These are phyloP conservation scores for Intellagama lesueurii DNA, from an alignment of 2,797 vertebrate species.

Conservation along the genomic window DNA sequence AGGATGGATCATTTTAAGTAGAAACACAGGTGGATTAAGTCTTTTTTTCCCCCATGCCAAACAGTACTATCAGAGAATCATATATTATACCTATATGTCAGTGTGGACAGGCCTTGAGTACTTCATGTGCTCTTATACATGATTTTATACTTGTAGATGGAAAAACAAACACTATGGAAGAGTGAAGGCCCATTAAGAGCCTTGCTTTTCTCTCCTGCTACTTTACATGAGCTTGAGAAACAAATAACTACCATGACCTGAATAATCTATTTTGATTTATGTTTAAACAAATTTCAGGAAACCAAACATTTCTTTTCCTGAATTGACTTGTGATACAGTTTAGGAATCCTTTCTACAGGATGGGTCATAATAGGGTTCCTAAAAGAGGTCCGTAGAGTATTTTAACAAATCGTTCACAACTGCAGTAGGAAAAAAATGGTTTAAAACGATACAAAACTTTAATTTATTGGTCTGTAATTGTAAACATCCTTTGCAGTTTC, in stretches of 20 bases:
- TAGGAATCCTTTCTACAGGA: neutral
- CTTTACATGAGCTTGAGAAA: neutral
- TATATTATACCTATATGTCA: too few species aligned
- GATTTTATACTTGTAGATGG: neutral
- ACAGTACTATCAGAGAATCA: too few species aligned
- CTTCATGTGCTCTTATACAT: neutral
- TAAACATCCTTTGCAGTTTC: conserved; percentile 28
- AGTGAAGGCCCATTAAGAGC: neutral
- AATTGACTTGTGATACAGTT: neutral
- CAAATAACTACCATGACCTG: neutral
- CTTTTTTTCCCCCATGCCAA: too few species aligned
- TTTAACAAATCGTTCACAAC: conserved; percentile 13
- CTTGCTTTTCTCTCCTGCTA: neutral
- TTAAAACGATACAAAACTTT: conserved; percentile 3
- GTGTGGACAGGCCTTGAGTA: neutral
- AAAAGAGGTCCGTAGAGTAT: neutral
- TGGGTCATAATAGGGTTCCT: neutral
- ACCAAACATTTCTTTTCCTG: neutral
- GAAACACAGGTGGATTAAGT: too few species aligned
- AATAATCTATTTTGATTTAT: conserved; percentile 11
- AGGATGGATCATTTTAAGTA: too few species aligned
- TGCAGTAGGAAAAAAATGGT: neutral
- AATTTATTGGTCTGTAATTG: conserved; percentile 19
- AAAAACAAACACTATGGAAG: neutral
- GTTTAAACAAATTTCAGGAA: conserved; percentile 16